phyloP scores from a whole-genome alignment of 2,797 vertebrate species.

The Artibeus lituratus region DNA sequence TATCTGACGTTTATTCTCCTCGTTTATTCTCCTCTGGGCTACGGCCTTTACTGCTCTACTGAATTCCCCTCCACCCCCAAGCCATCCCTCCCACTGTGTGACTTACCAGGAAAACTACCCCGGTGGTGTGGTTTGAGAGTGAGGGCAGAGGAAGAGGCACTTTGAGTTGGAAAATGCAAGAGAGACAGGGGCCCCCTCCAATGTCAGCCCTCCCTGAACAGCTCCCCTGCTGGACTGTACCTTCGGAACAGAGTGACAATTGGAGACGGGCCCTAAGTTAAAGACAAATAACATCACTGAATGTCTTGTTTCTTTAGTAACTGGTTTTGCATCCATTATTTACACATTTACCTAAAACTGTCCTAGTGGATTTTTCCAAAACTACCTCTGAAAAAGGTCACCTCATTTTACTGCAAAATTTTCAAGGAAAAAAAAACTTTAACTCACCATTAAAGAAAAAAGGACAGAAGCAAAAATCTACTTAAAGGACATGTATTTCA shows the following conservation, averaged over 20 bases:
- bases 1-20: neutral
- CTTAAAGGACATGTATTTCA: neutral
- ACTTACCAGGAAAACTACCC: neutral
- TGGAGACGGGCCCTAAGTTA: neutral
- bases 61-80: neutral
- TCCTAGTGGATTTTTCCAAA: neutral
- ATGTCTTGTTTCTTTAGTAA: neutral
- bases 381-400: neutral
- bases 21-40: too few relatives aligned
- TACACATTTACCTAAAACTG: neutral
- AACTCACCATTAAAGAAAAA: neutral
- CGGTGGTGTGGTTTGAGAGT: neutral
- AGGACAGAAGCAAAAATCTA: neutral
- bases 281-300: neutral
- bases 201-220: too few relatives aligned
- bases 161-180: neutral
- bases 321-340: neutral
- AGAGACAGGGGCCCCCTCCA: neutral
- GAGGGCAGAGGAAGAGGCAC: neutral
- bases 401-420: neutral
- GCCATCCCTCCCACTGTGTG: neutral
- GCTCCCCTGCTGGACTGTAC: neutral
- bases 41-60: neutral
- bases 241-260: neutral
- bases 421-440: neutral